Base-by-base conservation (phyloP, 2,888 invertebrate genomes). In the Heterodera filipjevi region DNA sequence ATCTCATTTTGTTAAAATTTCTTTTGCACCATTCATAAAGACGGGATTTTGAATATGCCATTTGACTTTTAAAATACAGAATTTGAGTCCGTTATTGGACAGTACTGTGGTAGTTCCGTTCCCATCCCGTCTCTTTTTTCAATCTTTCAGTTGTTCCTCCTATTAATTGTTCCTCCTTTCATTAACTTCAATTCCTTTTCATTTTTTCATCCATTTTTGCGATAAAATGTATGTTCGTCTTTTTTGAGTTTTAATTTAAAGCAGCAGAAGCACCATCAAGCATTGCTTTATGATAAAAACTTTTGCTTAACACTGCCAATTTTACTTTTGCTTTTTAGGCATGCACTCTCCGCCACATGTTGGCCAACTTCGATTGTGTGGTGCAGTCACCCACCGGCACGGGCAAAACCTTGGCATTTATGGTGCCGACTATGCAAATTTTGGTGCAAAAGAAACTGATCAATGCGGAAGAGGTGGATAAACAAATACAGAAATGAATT, bases 351-450 rank as follows among this genome's bases (percentile, higher is more conserved):
- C 74, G 80, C 39, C 91, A 95, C 77, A 91, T 99, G 76, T 90
- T 97, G 76, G 92, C 93, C 14, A 94, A 94, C 86, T 97, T 96
- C 90, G 99, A 99, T 92, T 96, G 99, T 22, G 96, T 95, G 0
- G 98, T 95, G 0, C 97, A 99, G 90, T 98, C 99, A 5, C 95
- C 98, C 0, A 99, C 99, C 0, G 99, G 99, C 5, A 97, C 97
- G 82, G 99, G 99, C 0, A 99, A 99, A 91, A 99, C 98, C 0
- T 90, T 99, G 64, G 96, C 98, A 0, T 99, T 98, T 90, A 91
- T 98, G 19, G 93, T 99, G 68, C 99, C 99, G 0, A 90, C 96
- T 87, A 87, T 99, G 74, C 95, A 98, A 91, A 90, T 99, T 66
- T 66, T 79, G 33, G 39, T 53, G 19, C 35, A 76, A 44, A 79